phyloP scores from a whole-genome alignment of 2,797 vertebrate genomes.

The Scolopax rusticola region DNA sequence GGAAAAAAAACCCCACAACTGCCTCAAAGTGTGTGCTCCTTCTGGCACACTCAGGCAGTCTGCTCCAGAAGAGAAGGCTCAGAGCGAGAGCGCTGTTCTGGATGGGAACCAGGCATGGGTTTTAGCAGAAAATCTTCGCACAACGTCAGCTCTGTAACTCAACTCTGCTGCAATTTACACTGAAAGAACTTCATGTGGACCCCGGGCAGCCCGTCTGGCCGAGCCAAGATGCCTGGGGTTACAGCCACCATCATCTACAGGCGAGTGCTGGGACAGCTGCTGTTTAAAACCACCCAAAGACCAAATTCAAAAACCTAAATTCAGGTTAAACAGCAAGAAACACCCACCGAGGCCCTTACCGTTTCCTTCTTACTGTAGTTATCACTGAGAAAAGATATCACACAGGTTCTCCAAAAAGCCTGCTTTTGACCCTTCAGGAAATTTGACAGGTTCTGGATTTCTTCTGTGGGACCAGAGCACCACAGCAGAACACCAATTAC shows the following conservation, averaged over 20 bases:
- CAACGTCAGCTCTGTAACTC: not conserved
- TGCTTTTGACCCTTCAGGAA: not conserved
- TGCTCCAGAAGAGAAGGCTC: not conserved
- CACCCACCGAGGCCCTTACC: no score
- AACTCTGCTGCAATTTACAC: not conserved
- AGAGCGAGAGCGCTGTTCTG: accelerated
- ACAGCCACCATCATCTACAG: not conserved
- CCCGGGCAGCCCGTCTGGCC: not conserved
- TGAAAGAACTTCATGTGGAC: not conserved
- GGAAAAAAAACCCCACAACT: not conserved
- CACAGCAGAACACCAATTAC: not conserved
- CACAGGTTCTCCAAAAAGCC: not conserved
- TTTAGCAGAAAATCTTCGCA: not conserved
- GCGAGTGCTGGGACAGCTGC: accelerated
- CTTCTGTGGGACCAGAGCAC: not conserved
- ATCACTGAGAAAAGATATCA: not conserved
- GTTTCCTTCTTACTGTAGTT: not conserved
- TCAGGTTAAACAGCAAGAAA: not conserved
- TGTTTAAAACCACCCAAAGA: not conserved
- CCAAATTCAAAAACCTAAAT: not conserved
- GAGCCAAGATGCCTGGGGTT: accelerated
- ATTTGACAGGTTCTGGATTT: not conserved
- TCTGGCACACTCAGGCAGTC: not conserved
- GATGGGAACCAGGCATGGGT: not conserved
- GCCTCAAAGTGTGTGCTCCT: not conserved